Evolutionary conservation across 2,113 vertebrate genomes (phyloP).

Genomic region (Oxyura jamaicensis): DNA sequence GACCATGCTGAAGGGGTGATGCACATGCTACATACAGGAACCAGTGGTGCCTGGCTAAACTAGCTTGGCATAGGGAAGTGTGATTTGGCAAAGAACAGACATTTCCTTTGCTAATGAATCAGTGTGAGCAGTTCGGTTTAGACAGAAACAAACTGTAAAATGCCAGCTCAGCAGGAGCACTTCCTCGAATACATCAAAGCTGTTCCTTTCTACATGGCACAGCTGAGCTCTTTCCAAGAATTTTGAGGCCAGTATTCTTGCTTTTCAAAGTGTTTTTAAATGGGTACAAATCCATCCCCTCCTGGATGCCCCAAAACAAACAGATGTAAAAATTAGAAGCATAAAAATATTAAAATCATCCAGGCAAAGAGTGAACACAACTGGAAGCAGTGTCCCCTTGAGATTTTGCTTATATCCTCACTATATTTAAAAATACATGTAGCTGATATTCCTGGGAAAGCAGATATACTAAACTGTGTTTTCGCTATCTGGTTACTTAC

Average conservation of each 20-base stretch:
- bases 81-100: neutral
- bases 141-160: slow-evolving; percentile 50
- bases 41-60: neutral
- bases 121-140: neutral
- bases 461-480: neutral
- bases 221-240: slow-evolving; percentile 49
- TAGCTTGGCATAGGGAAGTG: neutral
- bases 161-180: slow-evolving; percentile 38
- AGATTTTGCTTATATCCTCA: neutral
- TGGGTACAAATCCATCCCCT: neutral
- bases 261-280: neutral
- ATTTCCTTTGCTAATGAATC: slow-evolving; percentile 20
- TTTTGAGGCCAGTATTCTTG: neutral
- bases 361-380: neutral
- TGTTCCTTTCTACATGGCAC: slow-evolving; percentile 31
- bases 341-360: neutral
- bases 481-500: neutral
- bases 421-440: neutral
- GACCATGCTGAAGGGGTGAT: neutral
- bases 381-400: neutral
- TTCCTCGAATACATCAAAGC: slow-evolving; percentile 54
- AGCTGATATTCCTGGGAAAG: neutral
- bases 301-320: neutral
- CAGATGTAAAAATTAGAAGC: neutral
- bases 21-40: neutral